A percentile compares a stretch with the other conserved stretches of the same genome.
phyloP scores from a whole-genome alignment of 2,113 vertebrate species.

The Micronycteris hirsuta region DNA sequence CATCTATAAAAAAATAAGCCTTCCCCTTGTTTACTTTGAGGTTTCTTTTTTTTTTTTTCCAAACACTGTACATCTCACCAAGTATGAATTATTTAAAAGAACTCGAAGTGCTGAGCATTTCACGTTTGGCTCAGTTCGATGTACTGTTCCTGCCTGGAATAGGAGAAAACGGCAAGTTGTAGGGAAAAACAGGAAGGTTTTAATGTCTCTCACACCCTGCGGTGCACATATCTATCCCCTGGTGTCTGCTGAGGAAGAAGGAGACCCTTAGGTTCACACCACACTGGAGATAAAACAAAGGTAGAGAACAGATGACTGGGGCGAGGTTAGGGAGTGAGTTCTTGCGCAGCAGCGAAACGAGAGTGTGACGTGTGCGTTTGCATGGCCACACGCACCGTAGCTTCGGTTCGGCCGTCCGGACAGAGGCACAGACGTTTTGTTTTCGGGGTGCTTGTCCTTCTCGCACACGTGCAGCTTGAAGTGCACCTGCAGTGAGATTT shows the following conservation, averaged over 20 bases:
- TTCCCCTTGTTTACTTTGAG: neutral
- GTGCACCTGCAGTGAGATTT: neutral
- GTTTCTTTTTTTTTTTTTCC: rapidly evolving
- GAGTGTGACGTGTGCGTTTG: rapidly evolving
- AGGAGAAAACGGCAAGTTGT: neutral
- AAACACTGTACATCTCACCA: neutral
- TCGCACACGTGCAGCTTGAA: neutral
- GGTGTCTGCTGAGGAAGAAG: neutral
- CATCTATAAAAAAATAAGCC: neutral
- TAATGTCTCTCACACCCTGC: rapidly evolving
- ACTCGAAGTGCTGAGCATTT: constrained; percentile 6
- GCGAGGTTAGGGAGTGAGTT: neutral
- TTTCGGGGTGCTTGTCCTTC: neutral
- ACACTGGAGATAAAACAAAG: neutral
- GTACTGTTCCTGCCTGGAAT: neutral
- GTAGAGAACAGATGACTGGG: neutral
- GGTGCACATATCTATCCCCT: too few species aligned
- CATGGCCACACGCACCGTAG: rapidly evolving
- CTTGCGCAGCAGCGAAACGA: neutral
- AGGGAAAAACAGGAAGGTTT: neutral
- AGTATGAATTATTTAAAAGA: constrained; percentile 34
- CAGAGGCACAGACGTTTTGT: too few species aligned
- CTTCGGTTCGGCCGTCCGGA: rapidly evolving
- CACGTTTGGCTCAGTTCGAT: neutral
- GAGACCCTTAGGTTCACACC: neutral